Base-by-base conservation (phyloP, 2,797 vertebrate genomes). In the Pachyuromys duprasi region DNA sequence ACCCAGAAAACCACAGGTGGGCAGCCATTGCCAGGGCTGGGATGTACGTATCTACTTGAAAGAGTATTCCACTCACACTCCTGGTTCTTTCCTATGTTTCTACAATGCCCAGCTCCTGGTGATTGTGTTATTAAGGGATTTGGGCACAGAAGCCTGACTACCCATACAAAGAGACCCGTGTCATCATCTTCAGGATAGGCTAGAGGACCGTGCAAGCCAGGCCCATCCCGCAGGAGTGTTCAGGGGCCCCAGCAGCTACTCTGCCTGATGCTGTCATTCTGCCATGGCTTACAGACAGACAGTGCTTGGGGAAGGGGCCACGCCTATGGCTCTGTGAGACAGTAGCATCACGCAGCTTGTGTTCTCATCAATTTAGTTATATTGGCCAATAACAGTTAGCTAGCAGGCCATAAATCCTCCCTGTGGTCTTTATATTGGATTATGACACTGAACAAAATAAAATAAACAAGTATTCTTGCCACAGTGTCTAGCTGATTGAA, bases 161-260 rank as follows among this genome's bases (percentile, higher is more conserved):
- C 69, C 86, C 96, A 95, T 89, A 97, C 76, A 97, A 96, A 97
- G 74, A 97, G 97, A 97, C 89, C 93, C 1, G 75, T 92, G n/a
- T 55, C 75, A 86, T 95, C 79, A 95, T 96, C 93, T 97, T 97
- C 89, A 95, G 94, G 82, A 96, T 90, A 45, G 74, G 79, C 20
- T 93, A 72, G 14, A 39, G 78, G 80, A 96, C 75, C 83, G 78
- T 57, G 53, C 15, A 83, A 31, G 96, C 55, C 15, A 55, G 79
- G 5, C 28, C 86, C 39, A 55, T 4, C 74, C 67, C 95, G 45
- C 69, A 96, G 84, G 80, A 86, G 78, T 33, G 42, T 28, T 49
- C 18, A 74, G 42, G 53, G 8, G 3, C 31, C 87, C n/a, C 62
- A 95, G 93, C 13, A 92, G 76, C 49, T 22, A 31, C 20, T 78